Evolutionary conservation across 2,113 vertebrate genomes (phyloP).

Genomic region (Phrynocephalus versicolor): DNA sequence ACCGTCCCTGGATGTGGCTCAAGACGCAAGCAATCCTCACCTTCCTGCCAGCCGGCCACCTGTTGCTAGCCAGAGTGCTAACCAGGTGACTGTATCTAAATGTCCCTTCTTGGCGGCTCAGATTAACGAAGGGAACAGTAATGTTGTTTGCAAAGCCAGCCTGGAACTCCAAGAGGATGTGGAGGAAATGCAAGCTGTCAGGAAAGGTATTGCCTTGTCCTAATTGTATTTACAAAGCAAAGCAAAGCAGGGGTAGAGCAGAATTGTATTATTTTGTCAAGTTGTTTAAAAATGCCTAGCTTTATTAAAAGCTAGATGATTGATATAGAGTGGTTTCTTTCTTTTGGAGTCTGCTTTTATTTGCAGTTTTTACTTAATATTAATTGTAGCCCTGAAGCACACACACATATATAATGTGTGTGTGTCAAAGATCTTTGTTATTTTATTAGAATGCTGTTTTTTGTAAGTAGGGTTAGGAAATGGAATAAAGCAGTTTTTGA

Average conservation of each 20-base stretch:
- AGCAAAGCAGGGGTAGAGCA: background rate
- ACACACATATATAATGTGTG: too few relatives aligned
- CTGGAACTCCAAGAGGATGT: conserved; percentile 93
- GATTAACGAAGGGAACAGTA: conserved; percentile 88
- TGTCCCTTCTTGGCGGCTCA: conserved; percentile 95
- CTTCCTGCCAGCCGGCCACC: conserved; percentile 75
- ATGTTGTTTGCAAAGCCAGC: conserved; percentile 88
- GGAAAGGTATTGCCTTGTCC: conserved; percentile 78
- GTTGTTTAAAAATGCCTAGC: background rate
- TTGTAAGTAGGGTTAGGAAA: background rate
- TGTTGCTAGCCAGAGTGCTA: conserved; percentile 65
- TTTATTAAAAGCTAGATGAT: background rate
- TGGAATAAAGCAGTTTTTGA: background rate
- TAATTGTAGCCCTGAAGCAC: background rate
- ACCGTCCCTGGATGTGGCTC: conserved; percentile 52
- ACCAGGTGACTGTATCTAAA: conserved; percentile 80
- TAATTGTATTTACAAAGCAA: background rate
- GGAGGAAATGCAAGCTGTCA: conserved; percentile 83
- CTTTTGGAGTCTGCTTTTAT: background rate
- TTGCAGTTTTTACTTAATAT: background rate
- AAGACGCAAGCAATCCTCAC: conserved; percentile 53
- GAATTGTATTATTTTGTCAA: background rate
- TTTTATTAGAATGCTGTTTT: background rate
- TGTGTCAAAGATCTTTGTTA: background rate
- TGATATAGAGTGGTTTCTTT: background rate